These are phyloP conservation scores for Drosophila lini DNA, from an alignment of 1,140 invertebrate species.

Conservation along the genomic window DNA sequence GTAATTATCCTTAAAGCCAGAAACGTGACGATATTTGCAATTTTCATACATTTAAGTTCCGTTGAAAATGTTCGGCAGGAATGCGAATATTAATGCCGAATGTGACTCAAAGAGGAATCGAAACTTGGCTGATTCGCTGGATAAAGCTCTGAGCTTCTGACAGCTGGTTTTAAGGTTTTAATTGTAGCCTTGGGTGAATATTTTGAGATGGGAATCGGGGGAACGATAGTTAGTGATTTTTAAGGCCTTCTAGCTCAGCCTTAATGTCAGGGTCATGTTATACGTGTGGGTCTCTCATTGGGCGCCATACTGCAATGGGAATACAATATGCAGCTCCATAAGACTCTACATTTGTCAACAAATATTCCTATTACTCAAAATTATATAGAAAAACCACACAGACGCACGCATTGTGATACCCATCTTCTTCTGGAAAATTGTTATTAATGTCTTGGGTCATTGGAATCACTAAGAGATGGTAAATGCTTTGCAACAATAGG, in stretches of 20 bases:
- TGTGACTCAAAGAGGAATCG: conserved; percentile 20
- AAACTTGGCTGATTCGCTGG: conserved; percentile 19
- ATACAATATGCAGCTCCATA: too few relatives aligned
- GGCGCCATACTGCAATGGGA: background rate
- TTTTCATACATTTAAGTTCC: conserved; percentile 58
- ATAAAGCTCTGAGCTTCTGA: conserved; percentile 8
- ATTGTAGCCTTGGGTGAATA: conserved; percentile 12
- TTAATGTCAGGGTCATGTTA: background rate
- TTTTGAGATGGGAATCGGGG: background rate
- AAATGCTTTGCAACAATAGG: conserved; percentile 5
- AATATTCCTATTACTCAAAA: background rate
- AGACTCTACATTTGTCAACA: background rate
- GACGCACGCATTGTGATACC: background rate
- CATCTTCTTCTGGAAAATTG: conserved; percentile 28
- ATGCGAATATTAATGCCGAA: conserved; percentile 66
- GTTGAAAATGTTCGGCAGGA: conserved; percentile 46
- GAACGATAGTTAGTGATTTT: background rate
- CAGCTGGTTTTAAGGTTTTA: conserved; percentile 23
- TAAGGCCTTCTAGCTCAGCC: background rate
- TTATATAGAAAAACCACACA: conserved; percentile 1
- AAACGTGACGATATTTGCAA: conserved; percentile 76
- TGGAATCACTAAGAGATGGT: background rate
- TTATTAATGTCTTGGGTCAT: conserved; percentile 20
- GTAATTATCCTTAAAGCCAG: conserved; percentile 73
- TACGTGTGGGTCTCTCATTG: background rate